Conservation (phyloP, 2,888 invertebrate genomes). For the Diarsia brunnea region DNA sequence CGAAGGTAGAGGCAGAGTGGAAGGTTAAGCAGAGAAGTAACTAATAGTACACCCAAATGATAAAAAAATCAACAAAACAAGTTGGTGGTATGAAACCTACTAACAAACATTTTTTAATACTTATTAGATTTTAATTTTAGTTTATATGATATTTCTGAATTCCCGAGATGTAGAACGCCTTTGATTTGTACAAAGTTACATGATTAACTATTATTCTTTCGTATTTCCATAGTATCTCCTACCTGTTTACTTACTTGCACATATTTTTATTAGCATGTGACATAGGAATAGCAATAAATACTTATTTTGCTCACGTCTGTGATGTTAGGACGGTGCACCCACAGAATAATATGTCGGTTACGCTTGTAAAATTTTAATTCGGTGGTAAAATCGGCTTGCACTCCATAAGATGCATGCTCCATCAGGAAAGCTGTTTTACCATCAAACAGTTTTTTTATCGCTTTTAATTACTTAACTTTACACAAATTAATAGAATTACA, state of each 20-base stretch:
- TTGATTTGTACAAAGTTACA: no score
- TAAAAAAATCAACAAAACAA: no score
- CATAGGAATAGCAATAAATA: conserved; percentile 33
- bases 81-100: no score
- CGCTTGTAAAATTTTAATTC: conserved; percentile 41
- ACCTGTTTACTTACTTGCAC: background rate
- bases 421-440: background rate
- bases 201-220: background rate
- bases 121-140: no score
- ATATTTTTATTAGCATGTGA: conserved; percentile 20
- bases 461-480: background rate
- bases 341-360: conserved; percentile 27
- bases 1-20: no score
- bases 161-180: no score
- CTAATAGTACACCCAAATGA: no score
- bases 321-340: conserved; percentile 35
- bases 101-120: no score
- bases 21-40: no score
- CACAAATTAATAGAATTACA: background rate
- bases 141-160: no score
- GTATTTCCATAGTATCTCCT: background rate
- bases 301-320: conserved; percentile 50
- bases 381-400: conserved; percentile 16
- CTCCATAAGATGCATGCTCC: background rate
- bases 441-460: background rate